phyloP scores from a whole-genome alignment of 2,888 invertebrate species.

The Patella pellucida region DNA sequence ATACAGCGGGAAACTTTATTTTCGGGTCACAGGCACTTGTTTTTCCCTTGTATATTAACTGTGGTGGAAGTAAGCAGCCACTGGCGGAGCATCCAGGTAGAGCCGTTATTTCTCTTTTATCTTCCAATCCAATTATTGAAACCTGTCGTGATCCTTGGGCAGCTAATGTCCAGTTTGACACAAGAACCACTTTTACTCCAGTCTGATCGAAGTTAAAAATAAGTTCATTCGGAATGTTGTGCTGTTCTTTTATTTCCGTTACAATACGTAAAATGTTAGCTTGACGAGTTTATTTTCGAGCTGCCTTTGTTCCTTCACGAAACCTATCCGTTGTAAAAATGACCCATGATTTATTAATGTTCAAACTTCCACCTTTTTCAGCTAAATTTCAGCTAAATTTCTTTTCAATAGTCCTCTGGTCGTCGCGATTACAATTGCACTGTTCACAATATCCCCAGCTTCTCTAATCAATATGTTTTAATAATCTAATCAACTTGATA shows the following conservation, averaged over 20 bases:
- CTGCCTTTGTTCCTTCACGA: constrained; percentile 8
- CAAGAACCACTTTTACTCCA: constrained; percentile 31
- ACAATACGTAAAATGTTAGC: constrained; percentile 1
- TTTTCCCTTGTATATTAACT: constrained; percentile 23
- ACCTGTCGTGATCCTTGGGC: constrained; percentile 24
- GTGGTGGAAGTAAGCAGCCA: constrained; percentile 26
- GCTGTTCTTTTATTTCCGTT: neutral
- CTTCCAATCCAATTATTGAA: constrained; percentile 26
- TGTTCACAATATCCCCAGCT: no score
- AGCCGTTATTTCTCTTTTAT: constrained; percentile 33
- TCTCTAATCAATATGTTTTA: neutral
- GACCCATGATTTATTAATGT: neutral
- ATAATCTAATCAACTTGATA: neutral
- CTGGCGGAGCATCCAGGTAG: constrained; percentile 6
- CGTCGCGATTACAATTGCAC: no score
- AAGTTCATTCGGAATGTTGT: constrained; percentile 27
- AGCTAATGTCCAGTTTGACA: constrained; percentile 28
- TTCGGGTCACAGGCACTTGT: constrained; percentile 21
- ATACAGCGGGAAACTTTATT: constrained; percentile 21
- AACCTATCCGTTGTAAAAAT: neutral
- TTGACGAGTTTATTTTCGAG: neutral
- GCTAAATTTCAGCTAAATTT: neutral
- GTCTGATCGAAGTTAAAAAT: constrained; percentile 35
- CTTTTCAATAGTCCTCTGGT: neutral
- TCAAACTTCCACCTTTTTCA: neutral